These are phyloP conservation scores for Anniella stebbinsi DNA, from an alignment of 2,797 vertebrate species.

Conservation along the genomic window DNA sequence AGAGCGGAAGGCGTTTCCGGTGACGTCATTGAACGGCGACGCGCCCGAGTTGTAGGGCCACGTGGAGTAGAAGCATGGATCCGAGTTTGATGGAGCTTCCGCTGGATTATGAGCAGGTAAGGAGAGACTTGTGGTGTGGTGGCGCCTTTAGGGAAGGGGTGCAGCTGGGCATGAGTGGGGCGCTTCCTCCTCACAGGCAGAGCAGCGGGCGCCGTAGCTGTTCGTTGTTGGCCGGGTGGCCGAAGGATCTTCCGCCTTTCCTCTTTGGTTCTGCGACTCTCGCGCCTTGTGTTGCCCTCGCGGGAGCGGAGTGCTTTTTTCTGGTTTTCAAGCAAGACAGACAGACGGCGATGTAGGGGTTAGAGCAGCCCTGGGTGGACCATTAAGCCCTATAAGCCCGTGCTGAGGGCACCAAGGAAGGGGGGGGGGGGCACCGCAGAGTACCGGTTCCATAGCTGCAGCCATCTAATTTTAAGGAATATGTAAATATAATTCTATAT, in stretches of 20 bases:
- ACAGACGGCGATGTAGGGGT: background rate
- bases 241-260: background rate
- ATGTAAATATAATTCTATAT: too few species aligned
- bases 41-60: background rate
- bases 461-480: too few species aligned
- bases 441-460: too few species aligned
- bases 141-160: background rate
- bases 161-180: background rate
- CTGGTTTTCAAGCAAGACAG: background rate
- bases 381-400: too few species aligned
- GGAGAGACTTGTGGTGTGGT: too few species aligned
- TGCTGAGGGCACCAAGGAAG: too few species aligned
- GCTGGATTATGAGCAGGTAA: background rate
- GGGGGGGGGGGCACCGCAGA: too few species aligned
- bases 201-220: too few species aligned
- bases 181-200: background rate
- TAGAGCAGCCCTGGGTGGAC: too few species aligned
- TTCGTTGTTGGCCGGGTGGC: background rate
- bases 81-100: accelerated
- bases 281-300: background rate
- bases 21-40: background rate
- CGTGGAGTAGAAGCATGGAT: background rate
- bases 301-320: background rate
- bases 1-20: background rate
- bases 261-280: too few species aligned